Conservation (phyloP, 2,797 vertebrate genomes). For the Anisognathus igniventris region DNA sequence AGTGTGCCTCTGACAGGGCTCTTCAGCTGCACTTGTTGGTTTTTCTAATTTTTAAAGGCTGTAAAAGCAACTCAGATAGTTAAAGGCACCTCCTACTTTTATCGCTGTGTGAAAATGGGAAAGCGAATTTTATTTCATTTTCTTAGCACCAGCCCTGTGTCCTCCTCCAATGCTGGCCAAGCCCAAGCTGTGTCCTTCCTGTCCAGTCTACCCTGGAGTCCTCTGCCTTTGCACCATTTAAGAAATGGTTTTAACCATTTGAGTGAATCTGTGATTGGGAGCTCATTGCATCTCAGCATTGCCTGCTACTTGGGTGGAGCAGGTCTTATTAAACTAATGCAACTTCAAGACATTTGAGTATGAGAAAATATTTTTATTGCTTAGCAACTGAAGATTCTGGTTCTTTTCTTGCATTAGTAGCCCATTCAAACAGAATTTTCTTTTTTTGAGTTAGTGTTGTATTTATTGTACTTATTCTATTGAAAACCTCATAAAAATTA, state of each 20-base stretch:
- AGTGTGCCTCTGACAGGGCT: slow-evolving; percentile 52
- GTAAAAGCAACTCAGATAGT: background rate
- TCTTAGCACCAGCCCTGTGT: background rate
- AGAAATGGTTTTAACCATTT: background rate
- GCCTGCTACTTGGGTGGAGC: background rate
- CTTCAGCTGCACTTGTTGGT: background rate
- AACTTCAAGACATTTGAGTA: background rate
- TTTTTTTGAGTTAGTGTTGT: background rate
- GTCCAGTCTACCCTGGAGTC: background rate
- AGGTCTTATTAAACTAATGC: background rate
- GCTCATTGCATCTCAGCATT: background rate
- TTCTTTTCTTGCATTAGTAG: background rate
- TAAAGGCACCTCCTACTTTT: background rate
- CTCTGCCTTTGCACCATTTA: background rate
- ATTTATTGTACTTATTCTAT: background rate
- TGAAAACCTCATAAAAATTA: background rate
- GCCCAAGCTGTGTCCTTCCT: background rate
- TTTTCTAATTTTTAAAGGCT: background rate
- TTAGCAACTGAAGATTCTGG: background rate
- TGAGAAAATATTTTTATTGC: background rate
- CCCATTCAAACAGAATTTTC: background rate
- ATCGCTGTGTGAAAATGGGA: background rate
- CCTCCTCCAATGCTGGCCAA: background rate
- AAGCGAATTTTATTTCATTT: background rate
- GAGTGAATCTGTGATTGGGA: background rate